Evolutionary conservation across 2,113 vertebrate species (phyloP), one percentile per base, ranked within the genome.

Genomic region (Promerops cafer): DNA sequence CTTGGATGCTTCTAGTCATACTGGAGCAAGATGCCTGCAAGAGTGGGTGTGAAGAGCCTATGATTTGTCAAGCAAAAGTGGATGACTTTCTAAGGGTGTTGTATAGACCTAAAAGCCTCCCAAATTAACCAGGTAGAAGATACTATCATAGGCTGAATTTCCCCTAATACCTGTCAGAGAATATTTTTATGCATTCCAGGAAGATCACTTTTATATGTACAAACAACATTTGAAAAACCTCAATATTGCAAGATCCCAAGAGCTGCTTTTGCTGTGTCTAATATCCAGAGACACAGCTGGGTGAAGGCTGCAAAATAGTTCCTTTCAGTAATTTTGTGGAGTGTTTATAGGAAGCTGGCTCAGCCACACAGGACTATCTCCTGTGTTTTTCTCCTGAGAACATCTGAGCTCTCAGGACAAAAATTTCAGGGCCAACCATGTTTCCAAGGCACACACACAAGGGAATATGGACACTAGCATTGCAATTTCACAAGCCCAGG

Each of bases 331-430:
- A 64, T 76, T 91, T 65, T 83, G 65, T 65, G 33, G 44, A 69
- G 45, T 79, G 84, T 83, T 87, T 89, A 68, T 70, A 87, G 89
- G 72, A 80, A 77, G 71, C 16, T 87, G 84, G 69, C 78, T 94
- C 39, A 82, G 45, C 35, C 59, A 66, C 66, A 61, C 1, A 18
- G 21, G 56, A 52, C 75, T n/a, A 49, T 70, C 27, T 47, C 79
- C 82, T 83, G 13, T 75, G 49, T 54, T 88, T 87, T 85, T 65
- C 54, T 96, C 71, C 71, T 70, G 57, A 85, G 63, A 90, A 76
- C 27, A 80, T 88, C 66, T 59, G 66, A 96, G 50, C 30, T 91
- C 70, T 91, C 66, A 85, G 91, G 63, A 79, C 57, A 96, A 93
- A 94, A 76, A 85, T 59, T 71, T 76, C 78, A 53, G 57, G 57